These are phyloP conservation scores for Cyprinodon variegatus DNA, from an alignment of 2,113 vertebrate genomes.

Conservation along the genomic window DNA sequence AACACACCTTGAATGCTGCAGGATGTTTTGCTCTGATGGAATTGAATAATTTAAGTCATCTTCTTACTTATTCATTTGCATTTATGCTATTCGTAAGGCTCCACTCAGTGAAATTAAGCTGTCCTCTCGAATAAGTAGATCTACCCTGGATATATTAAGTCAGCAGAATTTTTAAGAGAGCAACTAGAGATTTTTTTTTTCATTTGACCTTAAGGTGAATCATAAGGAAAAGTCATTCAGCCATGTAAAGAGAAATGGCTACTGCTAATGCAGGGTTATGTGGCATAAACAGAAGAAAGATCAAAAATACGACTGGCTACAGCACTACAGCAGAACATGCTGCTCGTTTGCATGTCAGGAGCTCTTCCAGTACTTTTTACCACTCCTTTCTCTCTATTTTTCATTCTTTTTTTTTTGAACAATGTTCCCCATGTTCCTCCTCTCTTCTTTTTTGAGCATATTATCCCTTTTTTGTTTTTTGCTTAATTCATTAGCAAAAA, in stretches of 20 bases:
- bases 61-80: constrained; percentile 66
- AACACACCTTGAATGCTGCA: constrained; percentile 36
- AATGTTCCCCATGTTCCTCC: constrained; percentile 11
- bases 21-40: constrained; percentile 34
- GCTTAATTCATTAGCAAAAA: constrained; percentile 58
- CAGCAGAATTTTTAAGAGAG: constrained; percentile 45
- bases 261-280: constrained; percentile 68
- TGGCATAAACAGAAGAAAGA: constrained; percentile 65
- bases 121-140: constrained; percentile 59
- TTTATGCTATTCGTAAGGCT: constrained; percentile 62
- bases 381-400: constrained; percentile 23
- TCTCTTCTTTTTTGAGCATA: constrained; percentile 30
- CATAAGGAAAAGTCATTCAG: constrained; percentile 69
- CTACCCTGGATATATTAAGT: constrained; percentile 38
- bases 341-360: constrained; percentile 64
- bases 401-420: neutral
- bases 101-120: constrained; percentile 61
- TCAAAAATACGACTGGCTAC: constrained; percentile 58
- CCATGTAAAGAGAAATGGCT: constrained; percentile 74
- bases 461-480: constrained; percentile 30
- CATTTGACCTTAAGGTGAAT: constrained; percentile 68
- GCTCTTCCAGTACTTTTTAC: constrained; percentile 48
- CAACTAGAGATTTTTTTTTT: constrained; percentile 44
- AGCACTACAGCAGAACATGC: constrained; percentile 55
- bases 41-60: constrained; percentile 60